phyloP scores from a whole-genome alignment of 53 echinoderm and acorn worm species.

The Stichopus horrens region DNA sequence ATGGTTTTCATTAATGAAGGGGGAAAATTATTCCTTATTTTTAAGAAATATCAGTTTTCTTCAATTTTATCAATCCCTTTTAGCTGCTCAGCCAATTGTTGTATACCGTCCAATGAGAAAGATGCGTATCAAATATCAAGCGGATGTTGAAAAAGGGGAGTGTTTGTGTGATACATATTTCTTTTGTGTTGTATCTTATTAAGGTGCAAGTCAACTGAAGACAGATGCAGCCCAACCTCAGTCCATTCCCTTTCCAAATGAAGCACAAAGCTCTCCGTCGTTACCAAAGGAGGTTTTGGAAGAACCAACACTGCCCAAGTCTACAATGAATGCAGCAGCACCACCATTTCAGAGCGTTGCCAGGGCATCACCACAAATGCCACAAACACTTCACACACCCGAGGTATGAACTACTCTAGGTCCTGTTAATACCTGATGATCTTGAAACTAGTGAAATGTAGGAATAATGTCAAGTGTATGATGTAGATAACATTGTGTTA shows the following conservation, averaged over 20 bases:
- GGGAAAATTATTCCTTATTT: too few species aligned
- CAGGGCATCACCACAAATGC: slow-evolving; percentile 75
- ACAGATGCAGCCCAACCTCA: slow-evolving; percentile 34
- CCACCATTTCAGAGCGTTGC: slow-evolving; percentile 85
- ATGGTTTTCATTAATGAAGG: too few species aligned
- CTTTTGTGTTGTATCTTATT: too few species aligned
- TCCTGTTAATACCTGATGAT: too few species aligned
- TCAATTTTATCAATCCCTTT: too few species aligned
- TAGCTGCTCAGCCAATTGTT: too few species aligned
- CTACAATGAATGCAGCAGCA: slow-evolving; percentile 94
- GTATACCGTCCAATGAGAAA: too few species aligned
- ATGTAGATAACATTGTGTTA: neutral
- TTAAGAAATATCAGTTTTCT: too few species aligned
- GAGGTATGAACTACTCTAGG: neutral
- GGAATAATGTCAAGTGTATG: neutral
- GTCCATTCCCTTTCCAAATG: slow-evolving; percentile 38
- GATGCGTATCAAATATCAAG: too few species aligned
- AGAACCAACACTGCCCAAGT: slow-evolving; percentile 61
- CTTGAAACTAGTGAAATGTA: too few species aligned
- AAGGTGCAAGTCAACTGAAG: slow-evolving; percentile 16
- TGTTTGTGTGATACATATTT: too few species aligned
- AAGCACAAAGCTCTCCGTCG: neutral
- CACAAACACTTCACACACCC: slow-evolving; percentile 4
- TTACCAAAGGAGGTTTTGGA: slow-evolving; percentile 14
- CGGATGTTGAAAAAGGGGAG: too few species aligned